Base-by-base conservation (phyloP, 1,140 invertebrate species). In the Polypedilum vanderplanki region DNA sequence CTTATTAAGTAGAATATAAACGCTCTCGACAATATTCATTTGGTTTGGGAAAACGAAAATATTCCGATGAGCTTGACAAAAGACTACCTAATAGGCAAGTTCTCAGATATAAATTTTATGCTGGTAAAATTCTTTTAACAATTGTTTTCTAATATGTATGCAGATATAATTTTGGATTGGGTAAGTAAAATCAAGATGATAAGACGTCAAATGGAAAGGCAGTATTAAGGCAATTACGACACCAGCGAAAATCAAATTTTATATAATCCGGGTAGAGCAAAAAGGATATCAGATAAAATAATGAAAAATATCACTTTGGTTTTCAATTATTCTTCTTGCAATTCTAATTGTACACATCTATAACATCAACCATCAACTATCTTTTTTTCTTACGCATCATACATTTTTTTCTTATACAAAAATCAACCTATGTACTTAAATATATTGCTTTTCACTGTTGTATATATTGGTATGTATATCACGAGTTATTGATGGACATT, bases 1-100 rank as follows among this genome's bases (percentile, higher is more conserved):
- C 15, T 57, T 15, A n/a, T 57, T 4, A 57, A 57, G 10, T 24
- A 74, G 40, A 40, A 33, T 74, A n/a, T 40, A 40, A 74, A 74
- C 18, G 17, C 15, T 17, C 40, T 41, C 40, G 40, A 41, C 81
- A 80, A 5, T 82, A 82, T 41, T 81, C 80, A 74, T 82, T 82
- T 73, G 81, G 81, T 1, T 77, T 82, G 77, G 81, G 81, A n/a
- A 82, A 75, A 24, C 65, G 75, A 70, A 40, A 70, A 22, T 70
- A 70, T 18, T 9, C 17, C 4, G 65, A 70, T 18, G 65, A 70
- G 18, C 65, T 70, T 20, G 65, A 70, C 20, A 70, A 70, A 18
- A 70, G 65, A 70, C 65, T 70, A 20, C 65, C 73, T n/a, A 40
- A 74, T 9, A 20, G 73, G 18, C 41, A 74, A 7, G 15, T 1